Conservation (phyloP, 2,888 invertebrate genomes). For the Deilephila elpenor region DNA sequence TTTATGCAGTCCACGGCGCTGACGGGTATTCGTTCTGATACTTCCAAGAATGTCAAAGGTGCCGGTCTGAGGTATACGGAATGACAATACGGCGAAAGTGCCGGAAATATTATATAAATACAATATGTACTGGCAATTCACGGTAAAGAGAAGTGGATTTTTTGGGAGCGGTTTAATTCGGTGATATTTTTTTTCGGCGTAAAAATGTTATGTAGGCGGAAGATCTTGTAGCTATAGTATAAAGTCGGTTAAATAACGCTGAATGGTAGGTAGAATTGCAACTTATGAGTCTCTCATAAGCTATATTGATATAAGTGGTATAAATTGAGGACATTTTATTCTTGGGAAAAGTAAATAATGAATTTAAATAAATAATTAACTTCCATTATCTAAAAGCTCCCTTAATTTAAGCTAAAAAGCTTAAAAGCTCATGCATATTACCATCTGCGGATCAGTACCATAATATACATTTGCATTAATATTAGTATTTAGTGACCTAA, state of each 20-base stretch:
- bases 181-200: not conserved
- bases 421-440: too few relatives aligned
- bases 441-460: not conserved
- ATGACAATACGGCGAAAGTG: conserved; percentile 71
- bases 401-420: too few relatives aligned
- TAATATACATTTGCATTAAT: not conserved
- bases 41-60: conserved; percentile 49
- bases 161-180: not conserved
- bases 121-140: not conserved
- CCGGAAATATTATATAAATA: conserved; percentile 51
- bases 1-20: conserved; percentile 12
- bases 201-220: too few relatives aligned
- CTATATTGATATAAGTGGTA: too few relatives aligned
- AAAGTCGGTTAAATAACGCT: too few relatives aligned
- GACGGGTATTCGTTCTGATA: conserved; percentile 17
- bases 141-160: not conserved
- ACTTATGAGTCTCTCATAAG: too few relatives aligned
- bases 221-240: too few relatives aligned
- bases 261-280: too few relatives aligned
- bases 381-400: too few relatives aligned
- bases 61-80: conserved; percentile 43
- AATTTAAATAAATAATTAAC: too few relatives aligned
- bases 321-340: too few relatives aligned
- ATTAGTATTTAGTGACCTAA: not conserved
- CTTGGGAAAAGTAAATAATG: too few relatives aligned